Evolutionary conservation across 2,113 vertebrate genomes (phyloP).

Genomic region (Phodopus roborovskii): DNA sequence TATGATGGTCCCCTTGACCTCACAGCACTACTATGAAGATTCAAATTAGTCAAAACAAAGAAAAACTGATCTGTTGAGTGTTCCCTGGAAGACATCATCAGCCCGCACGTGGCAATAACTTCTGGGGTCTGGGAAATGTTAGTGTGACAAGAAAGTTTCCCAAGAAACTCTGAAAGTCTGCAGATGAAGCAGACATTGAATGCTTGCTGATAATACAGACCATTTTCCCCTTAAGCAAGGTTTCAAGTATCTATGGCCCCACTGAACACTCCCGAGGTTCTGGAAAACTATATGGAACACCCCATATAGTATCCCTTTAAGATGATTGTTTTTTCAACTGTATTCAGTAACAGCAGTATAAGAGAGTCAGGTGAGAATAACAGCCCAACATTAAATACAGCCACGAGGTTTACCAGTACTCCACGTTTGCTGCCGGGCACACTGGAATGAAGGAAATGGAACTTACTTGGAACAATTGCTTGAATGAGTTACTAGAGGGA

Average conservation of each 20-base stretch:
- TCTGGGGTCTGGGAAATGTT: neutral
- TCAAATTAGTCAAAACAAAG: constrained; percentile 30
- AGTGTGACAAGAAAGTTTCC: neutral
- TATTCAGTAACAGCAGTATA: constrained; percentile 73
- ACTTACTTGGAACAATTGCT: constrained; percentile 69
- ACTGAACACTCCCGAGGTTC: constrained; percentile 61
- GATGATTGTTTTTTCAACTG: constrained; percentile 80
- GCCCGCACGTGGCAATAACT: neutral
- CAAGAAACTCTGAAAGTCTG: neutral
- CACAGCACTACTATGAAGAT: neutral
- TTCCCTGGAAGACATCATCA: neutral
- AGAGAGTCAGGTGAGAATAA: constrained; percentile 68
- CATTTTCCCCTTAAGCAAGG: neutral
- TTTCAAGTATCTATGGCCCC: neutral
- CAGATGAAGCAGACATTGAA: neutral
- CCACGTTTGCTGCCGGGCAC: constrained; percentile 67
- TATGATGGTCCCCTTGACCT: neutral
- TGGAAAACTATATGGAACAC: constrained; percentile 70
- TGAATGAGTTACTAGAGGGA: constrained; percentile 75
- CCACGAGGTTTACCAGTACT: constrained; percentile 55
- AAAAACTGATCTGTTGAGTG: neutral
- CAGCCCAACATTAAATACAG: constrained; percentile 31
- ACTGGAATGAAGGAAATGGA: constrained; percentile 53
- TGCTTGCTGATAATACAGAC: neutral
- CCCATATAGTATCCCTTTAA: constrained; percentile 68